These are phyloP conservation scores for Dasyurus viverrinus DNA, from an alignment of 2,113 vertebrate genomes.

Conservation along the genomic window DNA sequence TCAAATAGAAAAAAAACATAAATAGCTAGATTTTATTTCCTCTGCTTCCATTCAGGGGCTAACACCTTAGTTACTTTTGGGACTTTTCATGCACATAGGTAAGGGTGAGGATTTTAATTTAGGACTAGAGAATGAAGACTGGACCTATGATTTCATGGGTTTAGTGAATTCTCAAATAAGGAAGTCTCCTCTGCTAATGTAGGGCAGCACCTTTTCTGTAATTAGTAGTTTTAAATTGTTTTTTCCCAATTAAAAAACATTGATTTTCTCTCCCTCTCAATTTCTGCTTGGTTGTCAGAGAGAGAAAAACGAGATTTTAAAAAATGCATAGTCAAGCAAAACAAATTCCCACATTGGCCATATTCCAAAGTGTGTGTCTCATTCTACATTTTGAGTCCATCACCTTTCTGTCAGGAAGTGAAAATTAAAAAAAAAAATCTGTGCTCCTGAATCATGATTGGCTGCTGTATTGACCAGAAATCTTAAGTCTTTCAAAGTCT, in stretches of 20 bases:
- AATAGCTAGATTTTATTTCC: neutral
- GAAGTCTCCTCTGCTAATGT: neutral
- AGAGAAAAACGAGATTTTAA: neutral
- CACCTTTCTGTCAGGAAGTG: neutral
- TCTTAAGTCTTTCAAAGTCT: neutral
- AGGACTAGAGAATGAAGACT: neutral
- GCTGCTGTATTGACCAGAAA: neutral
- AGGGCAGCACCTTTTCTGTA: neutral
- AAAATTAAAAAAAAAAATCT: neutral
- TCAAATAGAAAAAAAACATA: neutral
- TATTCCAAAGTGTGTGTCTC: neutral
- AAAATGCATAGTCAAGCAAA: neutral
- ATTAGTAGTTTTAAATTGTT: neutral
- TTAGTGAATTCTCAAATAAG: neutral
- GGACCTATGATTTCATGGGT: neutral
- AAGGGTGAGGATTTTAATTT: neutral
- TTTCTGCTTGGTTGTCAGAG: neutral
- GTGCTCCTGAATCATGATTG: neutral
- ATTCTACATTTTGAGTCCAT: neutral
- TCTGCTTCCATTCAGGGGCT: neutral
- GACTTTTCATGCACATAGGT: neutral
- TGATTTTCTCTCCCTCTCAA: neutral
- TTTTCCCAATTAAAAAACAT: neutral
- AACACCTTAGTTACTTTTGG: neutral
- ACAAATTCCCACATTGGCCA: neutral